Base-by-base conservation (phyloP, 2,797 vertebrate genomes). In the Anniella stebbinsi region DNA sequence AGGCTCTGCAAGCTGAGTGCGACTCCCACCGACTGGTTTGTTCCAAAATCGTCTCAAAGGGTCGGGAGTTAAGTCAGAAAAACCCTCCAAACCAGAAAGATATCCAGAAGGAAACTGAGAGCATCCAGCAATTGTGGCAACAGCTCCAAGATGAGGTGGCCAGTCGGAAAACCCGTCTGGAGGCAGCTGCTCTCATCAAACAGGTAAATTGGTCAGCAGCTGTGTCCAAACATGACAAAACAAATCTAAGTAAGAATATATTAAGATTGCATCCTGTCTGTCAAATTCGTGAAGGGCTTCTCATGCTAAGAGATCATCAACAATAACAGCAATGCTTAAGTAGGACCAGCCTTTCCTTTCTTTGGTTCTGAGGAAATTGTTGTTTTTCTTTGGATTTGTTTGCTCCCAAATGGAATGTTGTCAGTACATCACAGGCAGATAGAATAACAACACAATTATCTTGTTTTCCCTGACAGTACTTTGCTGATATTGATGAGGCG, bases 1-100 rank as follows among this genome's bases (percentile, higher is more conserved):
- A 99, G 98, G 96, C 90, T 76, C 94, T 99, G 41, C 98, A 98
- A 95, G 97, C 93, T 0, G 98, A 98, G 93, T 96, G 98, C 82
- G 97, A 97, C 93, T 97, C 97, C 75, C 98, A 98, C 91, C 97
- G 97, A 94, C 89, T 96, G 0, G 23, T 97, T 86, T 98, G 97
- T 82, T 82, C 92, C 38, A 97, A 97, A 0, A 96, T 98, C n/a
- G 66, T 98, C 93, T 93, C 87, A 81, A 98, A 97, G 45, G 98
- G 98, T 17, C 96, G 94, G 91, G 97, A 98, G 7, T 95, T 98
- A 84, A 95, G 97, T 90, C 95, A 97, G 54, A 96, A 93, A 63
- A 97, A 97, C 83, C 95, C 94, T 3, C 70, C 0, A 0, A 92
- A 0, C 51, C 96, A 96, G 87, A 93, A 78, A 0, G 96, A 97